Percentiles rank a stretch among this genome's conserved stretches.
phyloP scores from a whole-genome alignment of 2,888 invertebrate species.

The Eupithecia subumbrata region DNA sequence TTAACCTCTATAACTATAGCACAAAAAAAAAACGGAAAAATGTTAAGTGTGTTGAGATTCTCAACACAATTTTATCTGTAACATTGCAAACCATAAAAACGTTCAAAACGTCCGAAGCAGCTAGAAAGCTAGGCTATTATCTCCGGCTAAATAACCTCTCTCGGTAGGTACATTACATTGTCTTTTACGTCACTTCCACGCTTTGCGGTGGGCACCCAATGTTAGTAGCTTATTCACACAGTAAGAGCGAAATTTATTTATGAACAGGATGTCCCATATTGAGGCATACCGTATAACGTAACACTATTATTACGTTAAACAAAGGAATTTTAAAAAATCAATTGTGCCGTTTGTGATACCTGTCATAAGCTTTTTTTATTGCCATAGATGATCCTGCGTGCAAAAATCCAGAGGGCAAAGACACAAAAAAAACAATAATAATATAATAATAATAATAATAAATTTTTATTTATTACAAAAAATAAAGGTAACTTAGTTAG shows the following conservation, averaged over 20 bases:
- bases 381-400: background rate
- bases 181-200: background rate
- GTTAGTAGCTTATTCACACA: background rate
- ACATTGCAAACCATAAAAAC: constrained; percentile 4
- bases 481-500: no score
- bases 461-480: no score
- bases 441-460: no score
- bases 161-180: background rate
- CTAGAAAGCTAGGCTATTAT: background rate
- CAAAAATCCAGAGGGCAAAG: background rate
- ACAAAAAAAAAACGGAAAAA: no score
- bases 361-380: no score
- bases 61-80: background rate
- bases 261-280: no score
- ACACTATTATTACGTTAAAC: no score
- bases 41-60: no score
- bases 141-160: background rate
- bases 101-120: background rate
- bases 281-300: no score
- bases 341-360: background rate
- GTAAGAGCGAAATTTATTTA: background rate
- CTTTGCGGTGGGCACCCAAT: background rate
- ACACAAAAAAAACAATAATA: background rate
- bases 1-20: no score
- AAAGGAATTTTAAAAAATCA: no score